Conservation (phyloP, 2,113 vertebrate species). For the Aspidoscelis tigris region DNA sequence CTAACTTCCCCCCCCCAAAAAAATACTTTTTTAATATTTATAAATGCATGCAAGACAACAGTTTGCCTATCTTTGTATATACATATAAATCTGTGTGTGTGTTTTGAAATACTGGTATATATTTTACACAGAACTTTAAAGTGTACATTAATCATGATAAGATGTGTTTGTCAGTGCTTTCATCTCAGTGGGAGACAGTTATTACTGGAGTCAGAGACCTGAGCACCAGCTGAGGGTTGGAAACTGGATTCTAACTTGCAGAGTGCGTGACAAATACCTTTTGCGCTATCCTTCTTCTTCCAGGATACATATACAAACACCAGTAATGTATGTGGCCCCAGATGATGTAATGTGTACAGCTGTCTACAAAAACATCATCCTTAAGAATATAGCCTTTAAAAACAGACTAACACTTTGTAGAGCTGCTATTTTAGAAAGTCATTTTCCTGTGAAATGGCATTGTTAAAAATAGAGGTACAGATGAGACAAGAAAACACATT, state of each 20-base stretch:
- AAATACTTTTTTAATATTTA: constrained; percentile 58
- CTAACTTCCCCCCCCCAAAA: constrained; percentile 19
- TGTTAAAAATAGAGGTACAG: background rate
- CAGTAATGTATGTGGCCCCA: constrained; percentile 53
- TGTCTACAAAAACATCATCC: constrained; percentile 49
- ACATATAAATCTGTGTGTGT: constrained; percentile 61
- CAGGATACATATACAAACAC: constrained; percentile 58
- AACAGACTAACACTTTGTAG: constrained; percentile 33
- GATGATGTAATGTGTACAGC: constrained; percentile 48
- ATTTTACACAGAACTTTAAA: constrained; percentile 66
- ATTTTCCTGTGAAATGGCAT: background rate
- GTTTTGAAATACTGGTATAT: constrained; percentile 65
- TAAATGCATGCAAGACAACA: constrained; percentile 59
- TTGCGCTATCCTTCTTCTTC: constrained; percentile 62
- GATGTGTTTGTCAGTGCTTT: constrained; percentile 70
- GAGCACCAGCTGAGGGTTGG: constrained; percentile 73
- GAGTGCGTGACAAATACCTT: constrained; percentile 66
- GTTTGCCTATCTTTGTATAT: constrained; percentile 49
- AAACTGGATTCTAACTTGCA: constrained; percentile 64
- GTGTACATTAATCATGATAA: constrained; percentile 72
- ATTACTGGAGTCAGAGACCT: constrained; percentile 69
- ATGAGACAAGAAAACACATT: background rate
- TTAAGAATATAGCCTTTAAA: constrained; percentile 34
- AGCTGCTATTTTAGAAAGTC: constrained; percentile 34
- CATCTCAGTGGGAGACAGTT: constrained; percentile 75